These are phyloP conservation scores for Melieria crassipennis DNA, from an alignment of 2,888 invertebrate species.

Conservation along the genomic window DNA sequence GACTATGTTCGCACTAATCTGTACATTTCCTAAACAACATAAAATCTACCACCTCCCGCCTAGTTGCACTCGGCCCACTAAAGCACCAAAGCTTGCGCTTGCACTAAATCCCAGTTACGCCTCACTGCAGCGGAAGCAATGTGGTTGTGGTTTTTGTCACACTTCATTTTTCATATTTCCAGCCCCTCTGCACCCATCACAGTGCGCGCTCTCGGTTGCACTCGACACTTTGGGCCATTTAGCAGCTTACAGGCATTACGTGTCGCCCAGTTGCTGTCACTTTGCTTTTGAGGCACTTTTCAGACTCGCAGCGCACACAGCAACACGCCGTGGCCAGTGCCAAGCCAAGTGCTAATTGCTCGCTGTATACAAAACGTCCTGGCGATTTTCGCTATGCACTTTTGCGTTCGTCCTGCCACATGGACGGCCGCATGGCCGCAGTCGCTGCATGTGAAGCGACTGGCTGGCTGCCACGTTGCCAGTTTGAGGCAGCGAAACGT, in stretches of 20 bases:
- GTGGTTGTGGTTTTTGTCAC: slow-evolving; percentile 28
- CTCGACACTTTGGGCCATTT: slow-evolving; percentile 20
- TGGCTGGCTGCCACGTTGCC: too few relatives aligned
- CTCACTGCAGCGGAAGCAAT: slow-evolving; percentile 12
- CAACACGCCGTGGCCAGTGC: slow-evolving; percentile 3
- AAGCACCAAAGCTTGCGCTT: too few relatives aligned
- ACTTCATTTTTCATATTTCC: slow-evolving; percentile 27
- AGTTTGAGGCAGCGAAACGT: too few relatives aligned
- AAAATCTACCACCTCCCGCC: too few relatives aligned
- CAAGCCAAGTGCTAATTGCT: slow-evolving; percentile 48
- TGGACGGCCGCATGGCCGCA: too few relatives aligned
- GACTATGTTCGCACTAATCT: too few relatives aligned
- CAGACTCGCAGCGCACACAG: neutral
- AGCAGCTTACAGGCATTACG: slow-evolving; percentile 19
- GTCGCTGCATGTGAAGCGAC: too few relatives aligned
- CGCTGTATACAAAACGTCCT: slow-evolving; percentile 45
- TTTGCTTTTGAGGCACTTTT: slow-evolving; percentile 12
- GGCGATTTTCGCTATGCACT: slow-evolving; percentile 37
- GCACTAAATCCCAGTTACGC: too few relatives aligned
- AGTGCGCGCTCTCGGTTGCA: neutral
- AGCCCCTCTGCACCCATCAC: neutral
- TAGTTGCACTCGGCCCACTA: too few relatives aligned
- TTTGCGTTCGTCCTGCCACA: neutral
- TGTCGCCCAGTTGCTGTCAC: slow-evolving; percentile 13
- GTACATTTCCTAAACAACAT: too few relatives aligned